Conservation (phyloP, 2,797 vertebrate genomes). For the Poecile montanus region DNA sequence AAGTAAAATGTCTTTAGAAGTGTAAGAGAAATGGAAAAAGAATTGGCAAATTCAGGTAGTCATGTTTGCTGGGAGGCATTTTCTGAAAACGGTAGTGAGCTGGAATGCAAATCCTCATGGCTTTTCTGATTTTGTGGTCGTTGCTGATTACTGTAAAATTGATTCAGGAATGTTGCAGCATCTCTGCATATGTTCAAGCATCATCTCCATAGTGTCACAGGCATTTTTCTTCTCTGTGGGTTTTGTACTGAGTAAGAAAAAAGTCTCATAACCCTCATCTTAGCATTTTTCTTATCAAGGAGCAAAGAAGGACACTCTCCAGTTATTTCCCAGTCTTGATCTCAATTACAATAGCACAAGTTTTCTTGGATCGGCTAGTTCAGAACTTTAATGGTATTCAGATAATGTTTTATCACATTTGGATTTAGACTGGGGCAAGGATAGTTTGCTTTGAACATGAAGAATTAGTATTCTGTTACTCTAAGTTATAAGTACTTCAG, state of each 20-base stretch:
- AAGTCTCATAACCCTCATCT: not conserved
- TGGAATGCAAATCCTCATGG: conserved; percentile 36
- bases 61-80: conserved; percentile 24
- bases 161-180: conserved; percentile 30
- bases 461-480: not conserved
- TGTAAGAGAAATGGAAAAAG: conserved; percentile 3
- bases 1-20: not conserved
- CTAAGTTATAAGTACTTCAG: not conserved
- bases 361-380: not conserved
- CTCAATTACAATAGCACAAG: not conserved
- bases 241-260: conserved; percentile 4
- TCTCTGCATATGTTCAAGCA: conserved; percentile 44
- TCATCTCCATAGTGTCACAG: conserved; percentile 29
- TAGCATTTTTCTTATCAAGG: not conserved
- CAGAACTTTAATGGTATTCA: not conserved
- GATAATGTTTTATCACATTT: conserved; percentile 1
- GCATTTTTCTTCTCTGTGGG: not conserved
- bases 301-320: not conserved
- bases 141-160: conserved; percentile 56
- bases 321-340: not conserved
- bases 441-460: not conserved
- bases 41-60: conserved; percentile 49
- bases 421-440: not conserved
- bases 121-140: conserved; percentile 31
- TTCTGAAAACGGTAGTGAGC: conserved; percentile 23